These are phyloP conservation scores for Tolypeutes matacus DNA, from an alignment of 2,797 vertebrate genomes.

Conservation along the genomic window DNA sequence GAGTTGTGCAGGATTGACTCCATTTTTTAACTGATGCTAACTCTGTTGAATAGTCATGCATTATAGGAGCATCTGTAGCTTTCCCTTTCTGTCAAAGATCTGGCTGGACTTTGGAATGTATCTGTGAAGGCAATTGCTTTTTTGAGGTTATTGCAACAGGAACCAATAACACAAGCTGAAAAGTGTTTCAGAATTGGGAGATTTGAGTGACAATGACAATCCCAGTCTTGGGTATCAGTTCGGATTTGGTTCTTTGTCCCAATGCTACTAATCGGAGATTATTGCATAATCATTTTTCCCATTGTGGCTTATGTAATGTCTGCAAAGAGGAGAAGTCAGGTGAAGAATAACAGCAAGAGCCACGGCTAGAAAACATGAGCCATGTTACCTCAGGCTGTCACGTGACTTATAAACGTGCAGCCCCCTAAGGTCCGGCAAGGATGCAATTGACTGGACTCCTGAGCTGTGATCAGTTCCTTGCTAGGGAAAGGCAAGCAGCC, in stretches of 20 bases:
- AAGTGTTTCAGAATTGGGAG: slow-evolving; percentile 5
- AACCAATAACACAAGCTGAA: neutral
- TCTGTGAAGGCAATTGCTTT: slow-evolving; percentile 57
- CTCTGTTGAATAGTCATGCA: neutral
- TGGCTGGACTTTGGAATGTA: slow-evolving; percentile 65
- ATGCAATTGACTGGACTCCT: slow-evolving; percentile 73
- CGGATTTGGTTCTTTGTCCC: slow-evolving; percentile 77
- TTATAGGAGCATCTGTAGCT: slow-evolving; percentile 8
- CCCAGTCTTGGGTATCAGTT: slow-evolving; percentile 63
- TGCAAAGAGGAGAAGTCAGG: slow-evolving; percentile 84
- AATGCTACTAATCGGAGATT: slow-evolving; percentile 92
- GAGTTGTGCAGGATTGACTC: neutral
- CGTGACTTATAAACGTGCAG: neutral
- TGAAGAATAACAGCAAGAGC: slow-evolving; percentile 66
- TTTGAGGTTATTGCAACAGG: neutral
- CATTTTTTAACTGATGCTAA: slow-evolving; percentile 52
- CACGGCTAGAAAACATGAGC: slow-evolving; percentile 21
- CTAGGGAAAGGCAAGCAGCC: slow-evolving; percentile 80
- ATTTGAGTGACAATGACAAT: slow-evolving; percentile 58
- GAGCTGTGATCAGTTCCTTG: slow-evolving; percentile 76
- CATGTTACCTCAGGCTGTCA: neutral
- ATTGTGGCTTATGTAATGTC: slow-evolving; percentile 87
- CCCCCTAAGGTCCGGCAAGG: slow-evolving; percentile 44
- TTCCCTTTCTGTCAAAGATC: neutral
- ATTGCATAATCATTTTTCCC: slow-evolving; percentile 87